These are phyloP conservation scores for Osmerus mordax DNA, from an alignment of 2,113 vertebrate genomes.

Conservation along the genomic window DNA sequence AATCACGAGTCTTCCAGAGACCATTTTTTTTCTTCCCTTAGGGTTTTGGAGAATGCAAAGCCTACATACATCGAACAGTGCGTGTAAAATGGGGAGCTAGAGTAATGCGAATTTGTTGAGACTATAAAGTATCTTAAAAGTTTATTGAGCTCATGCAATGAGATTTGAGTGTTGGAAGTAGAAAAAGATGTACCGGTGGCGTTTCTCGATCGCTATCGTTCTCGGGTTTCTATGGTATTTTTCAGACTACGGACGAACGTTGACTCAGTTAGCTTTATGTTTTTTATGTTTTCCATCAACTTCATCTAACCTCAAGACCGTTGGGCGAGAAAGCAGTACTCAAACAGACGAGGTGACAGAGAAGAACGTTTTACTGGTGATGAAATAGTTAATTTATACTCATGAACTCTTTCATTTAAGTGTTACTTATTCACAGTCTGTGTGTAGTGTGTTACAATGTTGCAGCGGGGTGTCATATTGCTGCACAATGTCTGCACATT, in stretches of 20 bases:
- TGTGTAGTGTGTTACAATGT: neutral
- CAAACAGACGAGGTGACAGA: constrained; percentile 56
- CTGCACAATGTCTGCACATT: neutral
- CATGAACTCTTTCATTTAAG: neutral
- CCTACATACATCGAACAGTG: neutral
- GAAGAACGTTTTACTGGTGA: constrained; percentile 41
- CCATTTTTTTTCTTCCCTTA: neutral
- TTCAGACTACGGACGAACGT: constrained; percentile 42
- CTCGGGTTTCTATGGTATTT: constrained; percentile 62
- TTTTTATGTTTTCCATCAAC: constrained; percentile 39
- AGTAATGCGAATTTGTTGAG: neutral
- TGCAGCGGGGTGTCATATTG: neutral
- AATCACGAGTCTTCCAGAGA: constrained; percentile 46
- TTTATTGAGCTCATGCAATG: neutral
- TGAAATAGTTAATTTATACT: neutral
- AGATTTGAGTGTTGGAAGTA: neutral
- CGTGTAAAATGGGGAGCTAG: neutral
- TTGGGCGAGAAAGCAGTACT: constrained; percentile 49
- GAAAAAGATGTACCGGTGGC: constrained; percentile 53
- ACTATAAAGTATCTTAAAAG: neutral
- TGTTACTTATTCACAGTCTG: neutral
- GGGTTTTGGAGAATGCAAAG: neutral
- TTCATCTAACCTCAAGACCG: constrained; percentile 17
- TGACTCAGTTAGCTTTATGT: constrained; percentile 41
- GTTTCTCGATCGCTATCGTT: constrained; percentile 45